These are phyloP conservation scores for Lipotes vexillifer DNA, from an alignment of 2,113 vertebrate species.

Conservation along the genomic window DNA sequence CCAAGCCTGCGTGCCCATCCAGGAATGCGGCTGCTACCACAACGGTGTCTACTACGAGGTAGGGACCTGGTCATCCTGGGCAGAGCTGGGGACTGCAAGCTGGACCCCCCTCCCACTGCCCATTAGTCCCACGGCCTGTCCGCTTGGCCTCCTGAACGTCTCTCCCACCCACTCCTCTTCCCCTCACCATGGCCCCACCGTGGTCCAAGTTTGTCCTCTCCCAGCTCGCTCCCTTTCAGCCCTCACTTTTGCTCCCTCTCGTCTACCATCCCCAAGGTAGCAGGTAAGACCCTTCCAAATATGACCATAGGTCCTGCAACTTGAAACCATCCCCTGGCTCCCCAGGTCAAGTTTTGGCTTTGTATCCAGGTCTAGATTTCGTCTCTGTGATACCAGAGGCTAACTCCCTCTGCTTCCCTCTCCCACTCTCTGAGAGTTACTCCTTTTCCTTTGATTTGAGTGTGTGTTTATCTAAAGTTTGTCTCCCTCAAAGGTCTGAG, in stretches of 20 bases:
- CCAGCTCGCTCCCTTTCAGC: too few species aligned
- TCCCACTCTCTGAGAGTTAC: rapidly evolving
- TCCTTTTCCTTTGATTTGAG: background rate
- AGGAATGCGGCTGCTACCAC: constrained; percentile 83
- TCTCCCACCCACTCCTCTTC: background rate
- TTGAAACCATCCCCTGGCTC: background rate
- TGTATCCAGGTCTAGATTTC: background rate
- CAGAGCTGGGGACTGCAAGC: too few species aligned
- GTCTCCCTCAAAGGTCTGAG: background rate
- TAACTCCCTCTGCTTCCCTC: background rate
- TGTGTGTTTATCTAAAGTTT: background rate
- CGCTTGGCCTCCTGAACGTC: rapidly evolving
- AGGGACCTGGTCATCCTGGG: background rate
- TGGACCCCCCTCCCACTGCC: rapidly evolving
- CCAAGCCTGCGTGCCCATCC: constrained; percentile 73
- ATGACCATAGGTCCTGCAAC: background rate
- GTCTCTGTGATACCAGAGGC: background rate
- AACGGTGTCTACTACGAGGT: constrained; percentile 83
- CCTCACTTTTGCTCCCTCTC: background rate
- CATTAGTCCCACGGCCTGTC: background rate
- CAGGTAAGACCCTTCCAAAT: background rate
- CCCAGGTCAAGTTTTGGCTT: background rate
- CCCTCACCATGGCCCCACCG: rapidly evolving
- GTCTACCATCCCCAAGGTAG: background rate
- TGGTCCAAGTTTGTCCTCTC: background rate